A percentile compares a stretch with the other conserved stretches of the same genome.
Evolutionary conservation across 2,888 invertebrate genomes (phyloP).

Genomic region (Chesias legatella): DNA sequence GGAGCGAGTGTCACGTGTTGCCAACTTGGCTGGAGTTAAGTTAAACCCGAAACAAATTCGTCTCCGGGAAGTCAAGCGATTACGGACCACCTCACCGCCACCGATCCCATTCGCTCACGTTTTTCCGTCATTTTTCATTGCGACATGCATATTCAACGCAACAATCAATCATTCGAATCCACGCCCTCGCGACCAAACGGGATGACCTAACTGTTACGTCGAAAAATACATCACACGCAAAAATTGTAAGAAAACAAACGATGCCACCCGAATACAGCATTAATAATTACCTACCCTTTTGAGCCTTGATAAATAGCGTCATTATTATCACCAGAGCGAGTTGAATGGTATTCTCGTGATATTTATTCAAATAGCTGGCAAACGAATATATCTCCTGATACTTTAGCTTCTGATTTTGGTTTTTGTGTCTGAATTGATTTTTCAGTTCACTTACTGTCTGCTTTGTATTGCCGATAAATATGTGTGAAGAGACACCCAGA

Average conservation of each 20-base stretch:
- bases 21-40: conserved; percentile 22
- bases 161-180: conserved; percentile 73
- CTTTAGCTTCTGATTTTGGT: conserved; percentile 43
- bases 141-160: conserved; percentile 78
- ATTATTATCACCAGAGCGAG: conserved; percentile 72
- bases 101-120: conserved; percentile 46
- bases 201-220: conserved; percentile 67
- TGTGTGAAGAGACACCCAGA: too few relatives aligned
- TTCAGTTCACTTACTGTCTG: too few relatives aligned
- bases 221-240: conserved; percentile 60
- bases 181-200: conserved; percentile 60
- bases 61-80: conserved; percentile 3
- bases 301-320: conserved; percentile 76
- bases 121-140: conserved; percentile 75
- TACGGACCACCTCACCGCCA: conserved; percentile 11
- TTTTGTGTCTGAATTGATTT: conserved; percentile 31
- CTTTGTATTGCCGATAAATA: too few relatives aligned
- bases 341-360: conserved; percentile 67
- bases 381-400: conserved; percentile 54
- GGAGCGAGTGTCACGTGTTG: too few relatives aligned
- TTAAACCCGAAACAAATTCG: conserved; percentile 12
- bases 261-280: conserved; percentile 67
- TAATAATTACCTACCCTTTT: conserved; percentile 77
- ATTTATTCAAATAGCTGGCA: conserved; percentile 70
- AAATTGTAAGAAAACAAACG: conserved; percentile 71